Percentiles rank a stretch among this genome's conserved stretches.
These are phyloP conservation scores for Drosophila infuscata DNA, from an alignment of 2,888 invertebrate species.

Conservation along the genomic window DNA sequence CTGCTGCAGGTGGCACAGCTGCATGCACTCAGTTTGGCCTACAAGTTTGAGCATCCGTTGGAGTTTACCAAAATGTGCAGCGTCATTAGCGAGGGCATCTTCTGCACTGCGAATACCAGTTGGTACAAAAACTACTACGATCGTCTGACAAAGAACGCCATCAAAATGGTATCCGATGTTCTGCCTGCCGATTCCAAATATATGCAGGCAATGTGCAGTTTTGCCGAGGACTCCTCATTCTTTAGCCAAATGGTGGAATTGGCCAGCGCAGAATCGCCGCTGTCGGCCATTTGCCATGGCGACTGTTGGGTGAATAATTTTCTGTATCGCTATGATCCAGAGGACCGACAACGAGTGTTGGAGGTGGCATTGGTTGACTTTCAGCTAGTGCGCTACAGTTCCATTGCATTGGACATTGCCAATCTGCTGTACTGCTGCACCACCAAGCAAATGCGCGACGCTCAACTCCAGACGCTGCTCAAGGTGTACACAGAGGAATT, in stretches of 20 bases:
- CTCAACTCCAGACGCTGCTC: conserved; percentile 87
- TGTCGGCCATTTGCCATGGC: conserved; percentile 90
- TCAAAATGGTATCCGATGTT: conserved; percentile 87
- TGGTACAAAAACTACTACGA: conserved; percentile 90
- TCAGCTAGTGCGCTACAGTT: conserved; percentile 89
- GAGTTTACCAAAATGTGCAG: conserved; percentile 86
- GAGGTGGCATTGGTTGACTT: conserved; percentile 90
- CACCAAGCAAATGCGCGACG: conserved; percentile 87
- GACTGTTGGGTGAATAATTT: conserved; percentile 92
- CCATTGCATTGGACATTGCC: conserved; percentile 89
- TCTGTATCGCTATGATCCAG: conserved; percentile 87
- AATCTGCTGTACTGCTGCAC: conserved; percentile 89
- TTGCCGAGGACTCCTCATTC: conserved; percentile 88
- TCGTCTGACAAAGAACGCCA: conserved; percentile 88
- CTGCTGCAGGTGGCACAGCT: conserved; percentile 88
- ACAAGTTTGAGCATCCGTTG: conserved; percentile 87
- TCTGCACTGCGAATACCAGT: conserved; percentile 88
- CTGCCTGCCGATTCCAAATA: conserved; percentile 85
- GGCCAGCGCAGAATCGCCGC: conserved; percentile 87
- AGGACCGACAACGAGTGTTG: conserved; percentile 85
- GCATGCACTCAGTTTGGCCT: conserved; percentile 88
- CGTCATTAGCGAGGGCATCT: conserved; percentile 87
- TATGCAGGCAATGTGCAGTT: conserved; percentile 87
- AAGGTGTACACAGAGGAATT: conserved; percentile 88
- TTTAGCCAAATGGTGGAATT: conserved; percentile 89